Evolutionary conservation across 2,113 vertebrate genomes (phyloP).

Genomic region (Excalfactoria chinensis): DNA sequence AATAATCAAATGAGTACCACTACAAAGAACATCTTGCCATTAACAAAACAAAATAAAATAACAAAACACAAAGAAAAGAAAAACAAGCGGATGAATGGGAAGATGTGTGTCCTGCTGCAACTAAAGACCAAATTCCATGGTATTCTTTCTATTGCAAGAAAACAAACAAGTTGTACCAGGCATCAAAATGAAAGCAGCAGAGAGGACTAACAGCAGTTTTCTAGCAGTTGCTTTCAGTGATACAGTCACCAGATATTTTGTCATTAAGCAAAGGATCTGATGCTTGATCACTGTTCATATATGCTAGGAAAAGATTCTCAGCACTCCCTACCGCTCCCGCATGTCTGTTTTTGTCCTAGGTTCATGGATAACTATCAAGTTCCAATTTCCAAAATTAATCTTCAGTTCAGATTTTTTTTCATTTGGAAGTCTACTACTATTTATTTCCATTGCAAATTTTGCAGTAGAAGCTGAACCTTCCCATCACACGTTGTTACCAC

Average conservation of each 20-base stretch:
- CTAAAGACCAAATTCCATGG: neutral
- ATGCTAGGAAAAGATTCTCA: neutral
- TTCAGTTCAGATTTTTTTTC: neutral
- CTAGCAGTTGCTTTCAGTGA: neutral
- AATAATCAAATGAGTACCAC: neutral
- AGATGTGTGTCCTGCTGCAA: neutral
- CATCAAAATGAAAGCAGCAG: neutral
- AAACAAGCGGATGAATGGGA: neutral
- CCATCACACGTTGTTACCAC: neutral
- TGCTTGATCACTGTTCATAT: neutral
- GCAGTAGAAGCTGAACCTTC: neutral
- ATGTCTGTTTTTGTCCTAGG: neutral
- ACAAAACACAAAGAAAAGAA: accelerated
- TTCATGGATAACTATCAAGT: neutral
- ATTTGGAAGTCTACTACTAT: neutral
- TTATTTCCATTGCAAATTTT: neutral
- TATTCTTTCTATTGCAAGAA: neutral
- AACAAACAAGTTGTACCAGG: neutral
- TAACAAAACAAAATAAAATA: neutral
- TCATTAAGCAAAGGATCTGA: neutral
- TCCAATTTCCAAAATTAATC: neutral
- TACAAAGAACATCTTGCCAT: neutral
- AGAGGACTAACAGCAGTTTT: neutral
- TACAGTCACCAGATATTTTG: neutral
- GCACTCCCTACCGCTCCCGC: neutral